Evolutionary conservation across 2,888 invertebrate genomes (phyloP), one percentile per base, ranked within the genome.

Genomic region (Habrosyne pyritoides): DNA sequence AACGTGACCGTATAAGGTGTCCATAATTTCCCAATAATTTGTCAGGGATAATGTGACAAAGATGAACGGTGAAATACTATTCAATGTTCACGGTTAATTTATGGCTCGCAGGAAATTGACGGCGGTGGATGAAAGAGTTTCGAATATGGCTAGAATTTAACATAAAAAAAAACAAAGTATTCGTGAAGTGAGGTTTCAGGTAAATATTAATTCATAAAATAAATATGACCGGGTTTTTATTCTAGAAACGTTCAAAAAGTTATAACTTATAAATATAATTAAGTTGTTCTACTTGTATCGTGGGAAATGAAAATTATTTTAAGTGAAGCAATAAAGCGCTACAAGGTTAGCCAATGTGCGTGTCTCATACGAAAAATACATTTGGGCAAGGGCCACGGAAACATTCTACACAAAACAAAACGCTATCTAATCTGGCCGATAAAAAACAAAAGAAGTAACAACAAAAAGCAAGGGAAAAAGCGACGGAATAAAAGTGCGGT

Each of bases 1-100:
- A 90, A 92, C 91, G 91, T 92, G 91, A 91, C 90, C 84, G 81
- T 81, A 76, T 77, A 84, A 80, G 79, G 79, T 76, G 82, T 76
- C 75, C 79, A 75, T 84, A 89, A 91, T 91, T 91, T 89, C 71
- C 79, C 81, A 79, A 84, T 89, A 85, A 88, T 86, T 81, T 86
- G 82, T 84, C 78, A 79, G 71, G 82, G 81, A 83, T 83, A 77
- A 84, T 81, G 81, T 83, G 89, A 89, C 90, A 89, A 80, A 75
- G 84, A 88, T 86, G 81, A 73, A 77, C 82, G 77, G 77, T 77
- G 78, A 73, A 74, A 72, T 82, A 74, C 81, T 75, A 80, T 87
- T 81, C 70, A 81, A 69, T 69, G 64, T 76, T 77, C 72, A 77
- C 73, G 77, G 75, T 70, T 84, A 85, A 87, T 87, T 87, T 89